Evolutionary conservation across 2,113 vertebrate species (phyloP), one percentile per base, ranked within the genome.

Genomic region (Collichthys lucidus): DNA sequence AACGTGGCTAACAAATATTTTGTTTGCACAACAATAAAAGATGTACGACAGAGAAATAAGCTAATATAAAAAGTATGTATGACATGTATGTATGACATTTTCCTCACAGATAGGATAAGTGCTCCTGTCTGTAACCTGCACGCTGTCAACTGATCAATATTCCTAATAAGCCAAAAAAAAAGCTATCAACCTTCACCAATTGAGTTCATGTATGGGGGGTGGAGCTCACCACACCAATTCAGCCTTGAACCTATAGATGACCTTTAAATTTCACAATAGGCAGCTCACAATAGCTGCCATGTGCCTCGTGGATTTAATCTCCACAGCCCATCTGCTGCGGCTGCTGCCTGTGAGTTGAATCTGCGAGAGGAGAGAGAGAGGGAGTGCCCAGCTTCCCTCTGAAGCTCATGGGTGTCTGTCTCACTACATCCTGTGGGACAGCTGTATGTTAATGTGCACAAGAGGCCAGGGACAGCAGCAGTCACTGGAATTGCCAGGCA

Each of bases 391-490:
- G 79, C 82, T 72, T 84, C 76, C 82, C 85, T 90, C 90, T 89
- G 87, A 90, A 89, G 90, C 87, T 89, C 89, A 65, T 69, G 86
- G 90, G 86, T 88, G 89, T 91, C 90, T 92, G 94, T 93, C 94
- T 95, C 94, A 92, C 93, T 93, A 95, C 95, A 95, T 92, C 94
- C 94, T 96, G 96, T 95, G 94, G 94, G 95, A 96, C 98, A 99
- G 98, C 98, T 99, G 98, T 99, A 99, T 99, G 98, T 93, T 96
- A 99, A 99, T 99, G 96, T 97, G 97, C 85, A 88, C 86, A 55
- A 92, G 91, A 85, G 93, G 95, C 96, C 95, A 95, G 96, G 95
- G 96, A 96, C 96, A 95, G 95, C 96, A 93, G 94, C 94, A 95
- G 93, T 96, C 95, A 95, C 96, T 96, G 84, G 96, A 96, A 95